Evolutionary conservation across 2,797 vertebrate genomes (phyloP).

Genomic region (Peromyscus attwateri): DNA sequence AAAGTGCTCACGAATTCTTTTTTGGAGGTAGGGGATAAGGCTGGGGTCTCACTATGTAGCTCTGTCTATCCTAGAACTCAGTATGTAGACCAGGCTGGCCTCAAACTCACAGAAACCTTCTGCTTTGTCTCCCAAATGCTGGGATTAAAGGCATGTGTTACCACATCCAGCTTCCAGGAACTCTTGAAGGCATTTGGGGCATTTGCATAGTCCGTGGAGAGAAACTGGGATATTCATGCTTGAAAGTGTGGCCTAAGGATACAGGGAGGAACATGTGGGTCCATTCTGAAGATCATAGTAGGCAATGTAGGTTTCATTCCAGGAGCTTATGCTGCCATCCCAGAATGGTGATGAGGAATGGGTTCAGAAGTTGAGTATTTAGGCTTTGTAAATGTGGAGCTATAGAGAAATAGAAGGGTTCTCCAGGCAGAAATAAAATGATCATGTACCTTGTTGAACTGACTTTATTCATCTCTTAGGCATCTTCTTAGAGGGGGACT

Average conservation of each 20-base stretch:
- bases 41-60: background rate
- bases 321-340: background rate
- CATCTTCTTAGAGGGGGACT: background rate
- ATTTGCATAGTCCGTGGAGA: background rate
- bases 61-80: background rate
- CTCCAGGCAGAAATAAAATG: conserved; percentile 8
- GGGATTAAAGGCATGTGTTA: background rate
- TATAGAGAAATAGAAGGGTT: conserved; percentile 5
- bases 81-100: background rate
- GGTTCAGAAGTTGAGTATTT: background rate
- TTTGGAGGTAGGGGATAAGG: background rate
- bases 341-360: background rate
- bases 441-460: background rate
- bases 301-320: background rate
- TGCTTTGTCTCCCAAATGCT: background rate
- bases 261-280: background rate
- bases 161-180: background rate
- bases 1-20: background rate
- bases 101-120: no score
- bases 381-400: background rate
- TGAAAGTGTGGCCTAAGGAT: background rate
- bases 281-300: background rate
- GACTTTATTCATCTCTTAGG: background rate
- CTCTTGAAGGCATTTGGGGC: background rate
- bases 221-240: background rate